Evolutionary conservation across 2,113 vertebrate genomes (phyloP).

Genomic region (Pelvicachromis taeniatus): DNA sequence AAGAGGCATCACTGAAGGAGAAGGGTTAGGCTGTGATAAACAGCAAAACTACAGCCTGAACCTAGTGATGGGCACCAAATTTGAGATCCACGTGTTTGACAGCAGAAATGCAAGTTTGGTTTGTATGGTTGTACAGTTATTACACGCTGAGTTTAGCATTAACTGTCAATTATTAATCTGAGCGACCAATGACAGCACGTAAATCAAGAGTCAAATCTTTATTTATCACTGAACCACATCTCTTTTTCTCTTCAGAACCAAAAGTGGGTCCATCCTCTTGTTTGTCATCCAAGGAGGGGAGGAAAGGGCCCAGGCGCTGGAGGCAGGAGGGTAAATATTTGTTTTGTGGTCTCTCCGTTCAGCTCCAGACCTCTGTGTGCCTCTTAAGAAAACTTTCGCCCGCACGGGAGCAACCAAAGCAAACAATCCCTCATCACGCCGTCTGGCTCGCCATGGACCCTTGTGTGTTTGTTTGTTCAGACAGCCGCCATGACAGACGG

Average conservation of each 20-base stretch:
- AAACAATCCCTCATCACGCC: conserved; percentile 63
- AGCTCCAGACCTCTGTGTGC: conserved; percentile 60
- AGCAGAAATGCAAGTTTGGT: neutral
- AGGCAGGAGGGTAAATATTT: conserved; percentile 69
- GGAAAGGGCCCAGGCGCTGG: conserved; percentile 22
- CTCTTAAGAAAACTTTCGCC: conserved; percentile 72
- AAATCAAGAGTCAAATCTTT: neutral
- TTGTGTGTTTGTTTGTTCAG: conserved; percentile 66
- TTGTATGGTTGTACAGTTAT: neutral
- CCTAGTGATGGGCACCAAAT: neutral
- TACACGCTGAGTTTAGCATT: neutral
- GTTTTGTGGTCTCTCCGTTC: conserved; percentile 61
- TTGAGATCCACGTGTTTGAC: neutral
- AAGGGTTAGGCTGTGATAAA: neutral
- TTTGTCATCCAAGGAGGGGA: neutral
- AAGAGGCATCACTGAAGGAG: neutral
- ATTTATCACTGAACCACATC: neutral
- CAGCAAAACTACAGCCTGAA: neutral
- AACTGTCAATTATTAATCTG: neutral
- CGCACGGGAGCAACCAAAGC: conserved; percentile 63
- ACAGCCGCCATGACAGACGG: conserved; percentile 62
- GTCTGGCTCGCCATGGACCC: conserved; percentile 52
- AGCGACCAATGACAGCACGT: neutral
- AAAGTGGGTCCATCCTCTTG: conserved; percentile 26
- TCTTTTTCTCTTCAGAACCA: conserved; percentile 18